Evolutionary conservation across 2,113 vertebrate species (phyloP), one percentile per base, ranked within the genome.

Genomic region (Myanophis thanlyinensis): DNA sequence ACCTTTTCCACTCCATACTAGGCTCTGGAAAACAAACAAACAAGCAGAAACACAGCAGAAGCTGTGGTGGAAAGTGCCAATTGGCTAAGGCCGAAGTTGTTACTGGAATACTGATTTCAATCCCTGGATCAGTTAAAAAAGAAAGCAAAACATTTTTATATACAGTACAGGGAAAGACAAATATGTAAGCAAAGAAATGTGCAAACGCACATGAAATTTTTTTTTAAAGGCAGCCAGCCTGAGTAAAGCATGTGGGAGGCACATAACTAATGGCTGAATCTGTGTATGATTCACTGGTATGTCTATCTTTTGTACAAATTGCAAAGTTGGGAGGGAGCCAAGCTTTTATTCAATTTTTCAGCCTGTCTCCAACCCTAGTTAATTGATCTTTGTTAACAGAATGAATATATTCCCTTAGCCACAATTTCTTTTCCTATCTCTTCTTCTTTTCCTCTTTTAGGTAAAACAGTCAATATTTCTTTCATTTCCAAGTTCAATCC

Each of bases 401-500:
- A 86, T 86, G 44, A 20, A 59, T 47, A 59, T 89, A n/a, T 47
- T 44, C 15, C 47, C 44, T 86, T 88, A 6, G 10, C 20, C 49
- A 40, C 48, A 51, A n/a, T 53, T 35, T n/a, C 27, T 87, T 49
- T 87, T 87, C 85, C 48, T 87, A n/a, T 51, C 93, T 96, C 92
- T 90, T 93, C 52, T 96, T 93, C 49, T 96, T 89, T 90, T 91
- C 89, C 54, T 30, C 94, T 91, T 51, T 59, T 59, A 91, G 85
- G 91, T 93, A 67, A 88, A 94, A 93, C 90, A 94, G 86, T 54
- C 59, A 44, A 30, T 49, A 44, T 95, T 95, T 88, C 12, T 92
- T 96, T 94, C 0, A 30, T 95, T 96, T 95, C 85, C 47, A 95
- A 93, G 92, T 92, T 87, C 95, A 91, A 52, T 35, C 25, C 35